Percentiles rank a stretch among this genome's conserved stretches.
Conservation (phyloP, 2,797 vertebrate genomes). For the Onychomys leucogaster region DNA sequence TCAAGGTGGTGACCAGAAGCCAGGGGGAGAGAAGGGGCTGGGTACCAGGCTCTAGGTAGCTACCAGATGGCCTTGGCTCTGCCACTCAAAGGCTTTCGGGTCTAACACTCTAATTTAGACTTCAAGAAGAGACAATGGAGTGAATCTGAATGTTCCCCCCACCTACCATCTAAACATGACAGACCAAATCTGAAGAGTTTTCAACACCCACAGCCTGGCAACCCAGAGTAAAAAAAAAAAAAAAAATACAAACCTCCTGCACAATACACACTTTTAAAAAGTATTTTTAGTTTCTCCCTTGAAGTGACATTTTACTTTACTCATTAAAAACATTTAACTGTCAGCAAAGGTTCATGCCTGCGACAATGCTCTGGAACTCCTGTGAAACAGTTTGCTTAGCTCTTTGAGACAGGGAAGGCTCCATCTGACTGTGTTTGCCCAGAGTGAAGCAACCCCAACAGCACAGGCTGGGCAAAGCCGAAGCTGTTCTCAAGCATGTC, state of each 20-base stretch:
- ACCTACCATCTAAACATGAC: constrained; percentile 70
- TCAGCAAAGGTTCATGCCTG: constrained; percentile 42
- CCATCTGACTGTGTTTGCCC: not conserved
- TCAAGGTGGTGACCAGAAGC: not conserved
- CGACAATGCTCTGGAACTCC: not conserved
- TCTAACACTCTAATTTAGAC: not conserved
- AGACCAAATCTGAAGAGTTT: constrained; percentile 66
- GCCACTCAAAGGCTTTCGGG: not conserved
- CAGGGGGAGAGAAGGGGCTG: not conserved
- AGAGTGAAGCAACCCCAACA: not conserved
- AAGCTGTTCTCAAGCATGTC: not conserved
- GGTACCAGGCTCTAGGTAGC: not conserved
- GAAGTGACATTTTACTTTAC: constrained; percentile 70
- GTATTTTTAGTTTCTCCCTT: constrained; percentile 72
- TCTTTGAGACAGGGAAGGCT: constrained; percentile 45
- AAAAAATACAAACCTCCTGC: not conserved
- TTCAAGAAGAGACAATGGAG: constrained; percentile 50
- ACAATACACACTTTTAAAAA: constrained; percentile 46
- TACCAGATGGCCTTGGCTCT: not conserved
- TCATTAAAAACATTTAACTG: constrained; percentile 64
- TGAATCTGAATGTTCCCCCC: constrained; percentile 44
- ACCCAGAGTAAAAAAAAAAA: not conserved
- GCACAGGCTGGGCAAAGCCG: not conserved
- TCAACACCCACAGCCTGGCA: constrained; percentile 73
- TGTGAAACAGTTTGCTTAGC: not conserved